A percentile compares a stretch with the other conserved stretches of the same genome.
Conservation (phyloP, 2,888 invertebrate species). For the Polymixis flavicincta region DNA sequence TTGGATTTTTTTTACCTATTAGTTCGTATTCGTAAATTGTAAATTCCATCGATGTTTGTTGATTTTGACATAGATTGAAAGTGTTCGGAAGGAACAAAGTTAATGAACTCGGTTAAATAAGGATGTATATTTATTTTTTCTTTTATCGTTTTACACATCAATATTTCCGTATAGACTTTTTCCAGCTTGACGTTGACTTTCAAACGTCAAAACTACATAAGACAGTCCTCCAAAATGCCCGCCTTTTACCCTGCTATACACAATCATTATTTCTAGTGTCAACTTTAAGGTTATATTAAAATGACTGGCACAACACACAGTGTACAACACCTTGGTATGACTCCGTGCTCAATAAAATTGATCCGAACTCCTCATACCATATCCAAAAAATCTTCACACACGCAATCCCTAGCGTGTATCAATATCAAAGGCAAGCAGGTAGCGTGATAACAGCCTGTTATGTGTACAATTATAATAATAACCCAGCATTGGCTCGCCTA, state of each 20-base stretch:
- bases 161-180: no score
- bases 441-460: slow-evolving; percentile 71
- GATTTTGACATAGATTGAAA: neutral
- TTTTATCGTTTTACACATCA: no score
- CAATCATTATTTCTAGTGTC: no score
- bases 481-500: slow-evolving; percentile 63
- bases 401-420: slow-evolving; percentile 56
- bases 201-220: no score
- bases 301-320: neutral
- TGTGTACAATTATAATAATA: slow-evolving; percentile 69
- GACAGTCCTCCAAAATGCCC: no score
- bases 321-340: neutral
- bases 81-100: neutral
- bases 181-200: no score
- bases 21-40: neutral
- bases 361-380: slow-evolving; percentile 25
- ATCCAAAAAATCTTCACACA: slow-evolving; percentile 39
- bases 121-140: no score
- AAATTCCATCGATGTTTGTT: neutral
- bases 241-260: no score
- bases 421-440: slow-evolving; percentile 69
- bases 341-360: neutral
- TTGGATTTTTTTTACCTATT: neutral
- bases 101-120: neutral
- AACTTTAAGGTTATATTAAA: neutral